Percentiles rank a stretch among this genome's conserved stretches.
phyloP scores from a whole-genome alignment of 2,888 invertebrate genomes.

The Andrena camellia region DNA sequence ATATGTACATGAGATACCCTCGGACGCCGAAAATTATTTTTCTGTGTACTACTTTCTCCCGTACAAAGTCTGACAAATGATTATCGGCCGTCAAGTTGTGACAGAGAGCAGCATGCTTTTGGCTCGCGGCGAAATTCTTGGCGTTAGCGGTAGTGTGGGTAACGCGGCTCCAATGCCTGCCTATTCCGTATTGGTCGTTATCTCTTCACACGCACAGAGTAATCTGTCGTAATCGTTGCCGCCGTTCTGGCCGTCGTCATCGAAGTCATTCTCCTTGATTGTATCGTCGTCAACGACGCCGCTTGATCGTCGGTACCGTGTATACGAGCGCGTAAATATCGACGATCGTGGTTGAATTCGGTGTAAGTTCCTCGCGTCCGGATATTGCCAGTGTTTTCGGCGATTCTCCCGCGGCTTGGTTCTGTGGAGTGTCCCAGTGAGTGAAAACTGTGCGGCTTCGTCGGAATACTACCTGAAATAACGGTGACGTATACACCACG shows the following conservation, averaged over 20 bases:
- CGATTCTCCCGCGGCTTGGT: neutral
- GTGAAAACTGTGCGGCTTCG: constrained; percentile 42
- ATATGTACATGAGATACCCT: no score
- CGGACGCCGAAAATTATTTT: neutral
- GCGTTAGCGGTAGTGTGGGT: constrained; percentile 40
- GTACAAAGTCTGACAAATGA: constrained; percentile 10
- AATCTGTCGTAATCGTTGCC: constrained; percentile 63
- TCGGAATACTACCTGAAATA: constrained; percentile 52
- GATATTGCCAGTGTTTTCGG: neutral
- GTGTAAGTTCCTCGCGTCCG: no score
- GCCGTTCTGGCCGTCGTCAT: constrained; percentile 53
- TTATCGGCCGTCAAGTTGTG: constrained; percentile 26
- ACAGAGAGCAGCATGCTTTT: constrained; percentile 1
- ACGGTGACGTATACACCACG: constrained; percentile 57
- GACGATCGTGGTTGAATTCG: neutral
- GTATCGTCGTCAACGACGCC: constrained; percentile 39
- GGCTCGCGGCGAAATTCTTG: constrained; percentile 53
- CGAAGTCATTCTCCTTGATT: constrained; percentile 52
- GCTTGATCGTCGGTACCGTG: constrained; percentile 38
- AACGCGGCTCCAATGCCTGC: constrained; percentile 51
- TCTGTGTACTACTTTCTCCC: constrained; percentile 6
- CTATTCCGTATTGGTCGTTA: constrained; percentile 68
- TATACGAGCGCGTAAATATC: constrained; percentile 22
- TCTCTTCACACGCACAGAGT: constrained; percentile 63
- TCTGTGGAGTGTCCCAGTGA: constrained; percentile 9